Evolutionary conservation across 2,888 invertebrate genomes (phyloP), one percentile per base, ranked within the genome.

Genomic region (Trachelus stipa): DNA sequence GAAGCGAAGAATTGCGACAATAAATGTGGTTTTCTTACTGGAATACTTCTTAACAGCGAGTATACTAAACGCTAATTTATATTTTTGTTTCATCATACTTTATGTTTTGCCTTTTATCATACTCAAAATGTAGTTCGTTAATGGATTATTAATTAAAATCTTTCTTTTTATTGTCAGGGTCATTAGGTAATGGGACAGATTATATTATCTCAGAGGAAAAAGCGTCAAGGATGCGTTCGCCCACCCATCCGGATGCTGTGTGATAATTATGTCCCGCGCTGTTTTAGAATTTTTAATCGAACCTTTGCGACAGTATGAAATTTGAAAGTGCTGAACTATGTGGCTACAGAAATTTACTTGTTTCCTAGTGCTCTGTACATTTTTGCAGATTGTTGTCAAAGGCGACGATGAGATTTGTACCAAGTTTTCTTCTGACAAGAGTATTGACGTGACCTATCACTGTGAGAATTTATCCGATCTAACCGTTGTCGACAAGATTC

Each of bases 11-110:
- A 81, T 79, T 82, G 81, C 73, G 85, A 85, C 85, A 85, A 85
- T 85, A 85, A 85, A 85, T 82, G 84, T 85, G 85, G 85, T 85
- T 85, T 85, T 71, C 71, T 71, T 71, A 71, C 71, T 23, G 23
- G 23, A 56, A 56, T 23, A 56, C 56, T 56, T 56, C 15, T 40
- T 40, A 23, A 23, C 9, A 1, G 23, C 9, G 23, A 23, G 56
- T 56, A 9, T 23, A 56, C 23, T 56, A 23, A 15, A 56, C 6
- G 40, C 6, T 1, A 15, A 40, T 40, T 40, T 40, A 40, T 40
- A 40, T 40, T 15, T 40, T 40, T 23, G 15, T 40, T 15, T 15
- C 23, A 40, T 40, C 4, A 40, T 40, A 35, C 35, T 12, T 11
- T 34, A 33, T 34, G 11, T 3, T 35, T 35, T 12, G 12, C 1